Evolutionary conservation across 2,797 vertebrate genomes (phyloP).

Genomic region (Cryptoprocta ferox): DNA sequence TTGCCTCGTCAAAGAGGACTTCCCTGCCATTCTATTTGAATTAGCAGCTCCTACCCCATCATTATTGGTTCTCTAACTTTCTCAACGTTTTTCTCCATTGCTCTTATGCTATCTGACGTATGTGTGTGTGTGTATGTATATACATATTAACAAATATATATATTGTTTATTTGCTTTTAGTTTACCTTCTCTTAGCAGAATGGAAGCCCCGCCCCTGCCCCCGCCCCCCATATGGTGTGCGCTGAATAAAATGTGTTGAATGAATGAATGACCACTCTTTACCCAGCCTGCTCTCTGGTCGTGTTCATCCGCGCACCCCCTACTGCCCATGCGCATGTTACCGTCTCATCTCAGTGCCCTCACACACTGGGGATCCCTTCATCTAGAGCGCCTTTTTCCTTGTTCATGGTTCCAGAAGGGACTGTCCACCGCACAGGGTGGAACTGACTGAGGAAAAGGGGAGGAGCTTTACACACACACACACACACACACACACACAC

Average conservation of each 20-base stretch:
- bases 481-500: no score
- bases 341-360: background rate
- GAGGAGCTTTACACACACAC: background rate
- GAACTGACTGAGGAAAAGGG: background rate
- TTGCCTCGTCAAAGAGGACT: background rate
- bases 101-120: background rate
- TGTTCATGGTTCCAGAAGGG: background rate
- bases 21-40: background rate
- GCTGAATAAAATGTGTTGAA: background rate
- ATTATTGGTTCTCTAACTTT: background rate
- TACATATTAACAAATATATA: background rate
- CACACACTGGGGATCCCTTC: background rate
- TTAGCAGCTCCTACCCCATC: background rate
- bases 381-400: background rate
- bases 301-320: no score
- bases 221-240: no score
- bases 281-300: background rate
- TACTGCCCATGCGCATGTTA: background rate
- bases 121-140: background rate
- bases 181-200: background rate
- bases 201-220: no score
- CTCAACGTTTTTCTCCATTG: background rate
- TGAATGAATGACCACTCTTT: background rate
- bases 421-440: background rate
- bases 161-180: background rate